Evolutionary conservation across 2,888 invertebrate genomes (phyloP).

Genomic region (Philhelius pedissequus): DNA sequence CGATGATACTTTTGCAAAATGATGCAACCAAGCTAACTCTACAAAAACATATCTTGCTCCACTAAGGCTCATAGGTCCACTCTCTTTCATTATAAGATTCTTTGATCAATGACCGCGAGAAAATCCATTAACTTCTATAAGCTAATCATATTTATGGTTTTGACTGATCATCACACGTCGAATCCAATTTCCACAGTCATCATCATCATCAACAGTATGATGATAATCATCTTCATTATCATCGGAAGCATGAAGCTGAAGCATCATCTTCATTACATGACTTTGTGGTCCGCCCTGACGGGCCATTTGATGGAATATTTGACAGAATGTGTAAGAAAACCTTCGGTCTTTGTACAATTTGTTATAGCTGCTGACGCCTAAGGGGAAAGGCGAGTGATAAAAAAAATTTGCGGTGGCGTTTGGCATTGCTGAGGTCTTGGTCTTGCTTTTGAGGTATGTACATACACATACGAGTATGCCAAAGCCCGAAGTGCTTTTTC

Average conservation of each 20-base stretch:
- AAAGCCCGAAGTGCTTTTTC: conserved; percentile 32
- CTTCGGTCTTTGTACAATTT: conserved; percentile 45
- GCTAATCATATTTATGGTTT: conserved; percentile 68
- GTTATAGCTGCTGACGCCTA: not conserved
- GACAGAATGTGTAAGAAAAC: conserved; percentile 45
- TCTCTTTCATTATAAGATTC: conserved; percentile 54
- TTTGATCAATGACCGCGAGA: conserved; percentile 61
- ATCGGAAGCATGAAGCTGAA: conserved; percentile 59
- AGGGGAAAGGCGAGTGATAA: not conserved
- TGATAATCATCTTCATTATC: not conserved
- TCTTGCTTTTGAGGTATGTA: conserved; percentile 14
- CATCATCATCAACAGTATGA: conserved; percentile 34
- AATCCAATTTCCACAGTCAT: conserved; percentile 67
- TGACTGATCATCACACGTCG: conserved; percentile 68
- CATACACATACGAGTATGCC: no score
- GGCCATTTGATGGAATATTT: conserved; percentile 54
- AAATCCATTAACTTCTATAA: conserved; percentile 68
- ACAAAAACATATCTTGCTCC: not conserved
- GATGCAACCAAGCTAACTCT: not conserved
- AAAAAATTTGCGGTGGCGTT: conserved; percentile 36
- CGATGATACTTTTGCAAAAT: conserved; percentile 29
- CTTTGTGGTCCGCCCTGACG: conserved; percentile 64
- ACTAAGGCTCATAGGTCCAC: not conserved
- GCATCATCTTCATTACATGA: conserved; percentile 67
- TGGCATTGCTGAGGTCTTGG: conserved; percentile 3